Percentiles rank a stretch among this genome's conserved stretches.
Conservation (phyloP, 2,888 invertebrate genomes). For the Choristoneura rosaceana region DNA sequence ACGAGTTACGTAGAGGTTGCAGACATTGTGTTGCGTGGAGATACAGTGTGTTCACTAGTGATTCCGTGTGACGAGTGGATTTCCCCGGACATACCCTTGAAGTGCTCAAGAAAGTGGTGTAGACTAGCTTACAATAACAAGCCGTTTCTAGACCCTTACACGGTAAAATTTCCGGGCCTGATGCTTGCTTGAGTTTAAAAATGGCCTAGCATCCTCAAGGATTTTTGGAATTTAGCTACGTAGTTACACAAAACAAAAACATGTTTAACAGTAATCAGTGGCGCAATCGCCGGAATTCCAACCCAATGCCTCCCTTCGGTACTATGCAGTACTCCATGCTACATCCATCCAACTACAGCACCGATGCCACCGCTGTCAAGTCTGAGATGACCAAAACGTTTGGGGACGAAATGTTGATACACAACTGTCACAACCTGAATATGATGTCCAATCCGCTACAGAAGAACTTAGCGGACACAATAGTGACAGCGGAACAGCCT, state of each 20-base stretch:
- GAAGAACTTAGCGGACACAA: slow-evolving; percentile 75
- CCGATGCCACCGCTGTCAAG: slow-evolving; percentile 54
- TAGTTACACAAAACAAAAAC: slow-evolving; percentile 54
- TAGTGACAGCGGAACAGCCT: slow-evolving; percentile 53
- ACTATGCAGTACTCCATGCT: slow-evolving; percentile 61
- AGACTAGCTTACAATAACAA: slow-evolving; percentile 64
- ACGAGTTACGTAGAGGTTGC: slow-evolving; percentile 60
- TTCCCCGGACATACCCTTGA: slow-evolving; percentile 56
- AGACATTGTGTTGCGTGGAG: slow-evolving; percentile 59
- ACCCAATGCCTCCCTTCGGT: slow-evolving; percentile 50
- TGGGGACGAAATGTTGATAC: slow-evolving; percentile 62
- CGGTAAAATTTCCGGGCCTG: slow-evolving; percentile 50
- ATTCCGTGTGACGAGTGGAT: slow-evolving; percentile 55
- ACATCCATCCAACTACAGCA: slow-evolving; percentile 59
- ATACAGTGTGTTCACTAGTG: slow-evolving; percentile 55
- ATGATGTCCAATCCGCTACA: slow-evolving; percentile 70
- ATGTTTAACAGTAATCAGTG: slow-evolving; percentile 72
- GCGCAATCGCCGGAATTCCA: slow-evolving; percentile 63
- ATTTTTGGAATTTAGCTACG: slow-evolving; percentile 49
- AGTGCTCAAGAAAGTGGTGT: slow-evolving; percentile 59
- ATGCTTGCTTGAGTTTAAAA: slow-evolving; percentile 61
- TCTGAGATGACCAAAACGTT: slow-evolving; percentile 62
- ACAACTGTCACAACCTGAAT: slow-evolving; percentile 64
- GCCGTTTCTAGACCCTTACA: slow-evolving; percentile 66
- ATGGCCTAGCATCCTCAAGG: slow-evolving; percentile 64